phyloP scores from a whole-genome alignment of 2,113 vertebrate genomes.

The Crotalus tigris region DNA sequence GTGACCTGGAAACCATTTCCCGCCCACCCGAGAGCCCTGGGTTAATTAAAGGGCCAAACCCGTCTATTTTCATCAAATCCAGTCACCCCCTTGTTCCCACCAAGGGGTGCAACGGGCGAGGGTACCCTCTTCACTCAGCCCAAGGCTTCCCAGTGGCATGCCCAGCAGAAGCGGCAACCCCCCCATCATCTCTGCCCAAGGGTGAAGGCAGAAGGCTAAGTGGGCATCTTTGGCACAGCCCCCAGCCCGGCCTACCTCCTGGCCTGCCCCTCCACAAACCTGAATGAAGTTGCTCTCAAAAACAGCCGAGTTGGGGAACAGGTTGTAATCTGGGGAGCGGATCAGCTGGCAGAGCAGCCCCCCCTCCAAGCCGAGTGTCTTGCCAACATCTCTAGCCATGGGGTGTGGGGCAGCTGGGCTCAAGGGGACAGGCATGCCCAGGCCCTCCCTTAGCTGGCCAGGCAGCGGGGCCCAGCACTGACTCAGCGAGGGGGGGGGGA shows the following conservation, averaged over 20 bases:
- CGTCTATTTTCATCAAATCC: background rate
- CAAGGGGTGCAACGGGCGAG: background rate
- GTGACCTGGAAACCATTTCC: conserved; percentile 45
- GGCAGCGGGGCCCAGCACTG: background rate
- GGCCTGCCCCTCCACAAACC: conserved; percentile 34
- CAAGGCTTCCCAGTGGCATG: background rate
- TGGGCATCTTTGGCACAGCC: background rate
- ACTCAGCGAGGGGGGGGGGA: background rate
- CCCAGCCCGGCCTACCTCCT: background rate
- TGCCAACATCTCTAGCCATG: conserved; percentile 31
- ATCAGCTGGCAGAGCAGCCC: conserved; percentile 62
- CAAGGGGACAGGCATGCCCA: background rate
- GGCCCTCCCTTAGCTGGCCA: background rate
- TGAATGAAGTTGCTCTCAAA: conserved; percentile 69
- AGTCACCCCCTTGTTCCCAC: background rate
- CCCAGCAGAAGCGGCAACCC: background rate
- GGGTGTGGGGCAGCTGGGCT: background rate
- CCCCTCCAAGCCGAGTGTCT: conserved; percentile 55
- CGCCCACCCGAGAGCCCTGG: background rate
- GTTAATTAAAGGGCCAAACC: background rate
- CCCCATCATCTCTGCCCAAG: background rate
- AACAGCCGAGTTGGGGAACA: conserved; percentile 56
- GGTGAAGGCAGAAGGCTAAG: background rate
- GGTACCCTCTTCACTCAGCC: background rate
- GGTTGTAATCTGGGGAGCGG: conserved; percentile 63